Conservation (phyloP, 37 sponge, comb jelly and placozoan genomes). For the Geodia barretti region DNA sequence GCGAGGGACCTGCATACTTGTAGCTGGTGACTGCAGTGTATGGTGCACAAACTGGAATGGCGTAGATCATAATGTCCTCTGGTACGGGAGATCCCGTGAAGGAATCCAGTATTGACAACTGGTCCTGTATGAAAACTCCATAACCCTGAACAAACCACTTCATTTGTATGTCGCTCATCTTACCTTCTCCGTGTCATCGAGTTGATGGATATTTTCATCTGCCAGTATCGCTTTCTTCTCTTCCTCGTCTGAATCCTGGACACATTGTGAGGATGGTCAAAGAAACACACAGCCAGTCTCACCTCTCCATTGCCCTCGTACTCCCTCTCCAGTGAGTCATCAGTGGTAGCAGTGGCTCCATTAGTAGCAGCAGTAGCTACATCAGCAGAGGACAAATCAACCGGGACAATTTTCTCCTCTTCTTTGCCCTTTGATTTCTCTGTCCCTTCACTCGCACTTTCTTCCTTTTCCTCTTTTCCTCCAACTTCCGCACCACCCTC, state of each 20-base stretch:
- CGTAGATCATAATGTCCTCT: conserved; percentile 88
- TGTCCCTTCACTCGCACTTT: background rate
- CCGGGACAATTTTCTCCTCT: background rate
- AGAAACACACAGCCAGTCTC: background rate
- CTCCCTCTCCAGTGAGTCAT: background rate
- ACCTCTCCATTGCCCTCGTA: no score
- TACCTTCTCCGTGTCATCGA: conserved; percentile 67
- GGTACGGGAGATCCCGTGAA: conserved; percentile 84
- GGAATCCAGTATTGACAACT: conserved; percentile 57
- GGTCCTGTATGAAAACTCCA: conserved; percentile 30
- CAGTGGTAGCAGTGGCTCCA: background rate
- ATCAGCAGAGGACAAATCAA: background rate
- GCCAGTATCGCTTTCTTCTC: conserved; percentile 60
- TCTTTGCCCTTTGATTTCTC: background rate
- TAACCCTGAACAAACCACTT: background rate
- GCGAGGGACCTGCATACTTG: conserved; percentile 69
- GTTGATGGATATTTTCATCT: conserved; percentile 64
- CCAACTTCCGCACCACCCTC: background rate
- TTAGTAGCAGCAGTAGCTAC: background rate
- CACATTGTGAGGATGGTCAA: background rate
- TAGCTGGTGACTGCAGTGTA: conserved; percentile 83
- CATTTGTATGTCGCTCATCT: background rate
- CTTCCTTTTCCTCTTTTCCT: conserved; percentile 4
- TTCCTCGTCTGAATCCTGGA: conserved; percentile 57
- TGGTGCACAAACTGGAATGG: conserved; percentile 94